Evolutionary conservation across 1,140 invertebrate species (phyloP).

Genomic region (Linepithema humile): DNA sequence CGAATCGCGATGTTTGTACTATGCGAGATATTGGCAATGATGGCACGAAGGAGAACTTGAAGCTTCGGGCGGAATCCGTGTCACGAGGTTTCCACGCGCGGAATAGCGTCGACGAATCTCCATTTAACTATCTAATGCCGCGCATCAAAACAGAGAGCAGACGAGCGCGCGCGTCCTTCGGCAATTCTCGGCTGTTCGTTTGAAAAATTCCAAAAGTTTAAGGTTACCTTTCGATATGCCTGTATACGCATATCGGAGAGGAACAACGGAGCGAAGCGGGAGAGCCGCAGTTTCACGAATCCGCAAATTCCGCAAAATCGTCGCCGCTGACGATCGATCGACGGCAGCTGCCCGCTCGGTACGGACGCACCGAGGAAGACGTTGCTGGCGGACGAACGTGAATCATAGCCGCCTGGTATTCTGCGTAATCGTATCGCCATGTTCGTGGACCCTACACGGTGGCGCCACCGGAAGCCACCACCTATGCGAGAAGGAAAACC

Average conservation of each 20-base stretch:
- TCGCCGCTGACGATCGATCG: neutral
- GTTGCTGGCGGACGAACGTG: neutral
- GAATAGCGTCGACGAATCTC: neutral
- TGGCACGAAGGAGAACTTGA: neutral
- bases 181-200: neutral
- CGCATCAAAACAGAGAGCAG: neutral
- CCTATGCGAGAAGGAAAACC: constrained; percentile 39
- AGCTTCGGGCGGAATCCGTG: neutral
- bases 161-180: neutral
- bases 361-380: neutral
- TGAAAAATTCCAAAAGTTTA: neutral
- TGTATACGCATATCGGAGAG: too few species aligned
- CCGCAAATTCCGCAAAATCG: neutral
- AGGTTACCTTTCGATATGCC: neutral
- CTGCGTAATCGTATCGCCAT: constrained; percentile 62
- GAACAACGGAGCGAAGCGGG: neutral
- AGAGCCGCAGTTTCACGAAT: neutral
- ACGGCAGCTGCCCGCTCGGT: neutral
- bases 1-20: neutral
- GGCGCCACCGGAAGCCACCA: constrained; percentile 58
- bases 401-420: constrained; percentile 18
- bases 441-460: constrained; percentile 51
- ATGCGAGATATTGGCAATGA: neutral
- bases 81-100: neutral
- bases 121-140: neutral